Percentiles rank a stretch among this genome's conserved stretches.
Evolutionary conservation across 2,888 invertebrate species (phyloP).

Genomic region (Anoncus sp.): DNA sequence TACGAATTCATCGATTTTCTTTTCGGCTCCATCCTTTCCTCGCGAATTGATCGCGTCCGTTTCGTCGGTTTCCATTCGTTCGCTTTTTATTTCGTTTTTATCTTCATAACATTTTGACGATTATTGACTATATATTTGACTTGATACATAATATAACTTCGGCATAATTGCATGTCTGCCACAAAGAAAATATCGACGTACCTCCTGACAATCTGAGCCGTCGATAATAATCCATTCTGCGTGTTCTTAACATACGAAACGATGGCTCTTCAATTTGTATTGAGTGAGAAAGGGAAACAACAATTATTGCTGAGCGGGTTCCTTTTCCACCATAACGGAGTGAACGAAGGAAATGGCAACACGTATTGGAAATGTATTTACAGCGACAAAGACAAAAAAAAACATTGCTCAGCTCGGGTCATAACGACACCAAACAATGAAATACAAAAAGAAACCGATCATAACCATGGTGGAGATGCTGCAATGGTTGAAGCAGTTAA

Average conservation of each 20-base stretch:
- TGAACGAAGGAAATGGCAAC: slow-evolving; percentile 29
- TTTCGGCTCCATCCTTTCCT: slow-evolving; percentile 8
- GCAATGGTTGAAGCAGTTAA: slow-evolving; percentile 11
- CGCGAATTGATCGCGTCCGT: not conserved
- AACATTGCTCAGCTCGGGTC: slow-evolving; percentile 22
- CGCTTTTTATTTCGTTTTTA: slow-evolving; percentile 12
- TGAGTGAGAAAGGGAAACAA: slow-evolving; percentile 22
- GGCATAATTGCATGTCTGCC: slow-evolving; percentile 19
- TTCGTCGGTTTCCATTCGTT: slow-evolving; percentile 6
- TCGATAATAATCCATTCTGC: not conserved
- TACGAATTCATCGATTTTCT: slow-evolving; percentile 4
- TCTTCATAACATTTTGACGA: slow-evolving; percentile 8
- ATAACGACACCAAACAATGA: slow-evolving; percentile 13
- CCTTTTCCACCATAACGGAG: slow-evolving; percentile 20
- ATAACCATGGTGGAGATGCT: slow-evolving; percentile 18
- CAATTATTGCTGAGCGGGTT: slow-evolving; percentile 20
- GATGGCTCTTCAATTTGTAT: slow-evolving; percentile 31
- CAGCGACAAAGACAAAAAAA: slow-evolving; percentile 13
- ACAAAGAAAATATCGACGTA: not conserved
- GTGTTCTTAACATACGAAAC: slow-evolving; percentile 14
- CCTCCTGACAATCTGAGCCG: slow-evolving; percentile 6
- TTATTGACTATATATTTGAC: slow-evolving; percentile 2
- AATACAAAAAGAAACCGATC: slow-evolving; percentile 23
- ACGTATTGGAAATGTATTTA: slow-evolving; percentile 35
- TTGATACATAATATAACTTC: slow-evolving; percentile 23